Conservation (phyloP, 23 tunicate genomes). For the Styela plicata region DNA sequence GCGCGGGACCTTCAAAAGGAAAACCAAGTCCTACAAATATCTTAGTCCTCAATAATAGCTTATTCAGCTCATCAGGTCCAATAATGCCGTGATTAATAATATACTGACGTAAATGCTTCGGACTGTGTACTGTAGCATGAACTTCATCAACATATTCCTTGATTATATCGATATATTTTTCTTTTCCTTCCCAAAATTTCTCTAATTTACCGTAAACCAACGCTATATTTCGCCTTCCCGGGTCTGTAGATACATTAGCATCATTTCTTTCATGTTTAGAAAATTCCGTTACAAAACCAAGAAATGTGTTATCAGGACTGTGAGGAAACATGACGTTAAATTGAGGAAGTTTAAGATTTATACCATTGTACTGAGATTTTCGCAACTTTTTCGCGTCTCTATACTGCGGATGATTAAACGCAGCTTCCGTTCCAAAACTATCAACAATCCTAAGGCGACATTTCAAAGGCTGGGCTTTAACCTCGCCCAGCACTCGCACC, state of each 20-base stretch:
- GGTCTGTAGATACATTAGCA: neutral
- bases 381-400: neutral
- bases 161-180: slow-evolving; percentile 42
- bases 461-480: slow-evolving; percentile 43
- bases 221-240: slow-evolving; percentile 36
- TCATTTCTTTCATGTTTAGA: neutral
- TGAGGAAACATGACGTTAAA: slow-evolving; percentile 48
- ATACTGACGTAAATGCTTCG: slow-evolving; percentile 34
- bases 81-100: slow-evolving; percentile 80
- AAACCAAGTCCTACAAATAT: slow-evolving; percentile 88
- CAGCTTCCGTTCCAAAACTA: slow-evolving; percentile 95
- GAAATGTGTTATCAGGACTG: slow-evolving; percentile 91
- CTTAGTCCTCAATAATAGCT: slow-evolving; percentile 54
- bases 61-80: slow-evolving; percentile 45
- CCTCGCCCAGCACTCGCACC: slow-evolving; percentile 20
- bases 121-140: slow-evolving; percentile 62
- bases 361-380: slow-evolving; percentile 6
- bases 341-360: neutral
- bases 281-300: slow-evolving; percentile 80
- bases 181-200: slow-evolving; percentile 67
- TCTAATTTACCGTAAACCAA: slow-evolving; percentile 76
- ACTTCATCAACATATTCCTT: slow-evolving; percentile 40
- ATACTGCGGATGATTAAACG: slow-evolving; percentile 52
- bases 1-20: slow-evolving; percentile 96
- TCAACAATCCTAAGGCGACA: slow-evolving; percentile 69